A percentile compares a stretch with the other conserved stretches of the same genome.
These are phyloP conservation scores for Meandrina meandrites DNA, from an alignment of 92 coral and sea anemone genomes.

Conservation along the genomic window DNA sequence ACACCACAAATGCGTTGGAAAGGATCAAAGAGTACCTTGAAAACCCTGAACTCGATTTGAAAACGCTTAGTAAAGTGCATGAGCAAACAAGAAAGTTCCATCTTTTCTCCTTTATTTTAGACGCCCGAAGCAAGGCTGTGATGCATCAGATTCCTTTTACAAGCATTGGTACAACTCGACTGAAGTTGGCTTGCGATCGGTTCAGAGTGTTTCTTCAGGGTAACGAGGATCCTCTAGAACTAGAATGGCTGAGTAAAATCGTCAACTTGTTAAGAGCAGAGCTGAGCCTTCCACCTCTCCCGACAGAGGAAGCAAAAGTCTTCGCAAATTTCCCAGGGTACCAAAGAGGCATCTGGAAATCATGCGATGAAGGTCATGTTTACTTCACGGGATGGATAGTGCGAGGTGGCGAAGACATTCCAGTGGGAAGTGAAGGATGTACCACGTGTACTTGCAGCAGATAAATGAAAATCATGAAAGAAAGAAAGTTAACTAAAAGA, in stretches of 20 bases:
- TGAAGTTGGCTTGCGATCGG: not conserved
- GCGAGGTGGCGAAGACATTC: conserved; percentile 10
- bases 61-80: conserved; percentile 1
- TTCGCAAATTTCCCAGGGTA: conserved; percentile 37
- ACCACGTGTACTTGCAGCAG: not conserved
- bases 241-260: not conserved
- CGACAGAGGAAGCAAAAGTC: not conserved
- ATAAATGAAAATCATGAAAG: not conserved
- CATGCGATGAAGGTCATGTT: conserved; percentile 20
- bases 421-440: not conserved
- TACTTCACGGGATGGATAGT: conserved; percentile 2
- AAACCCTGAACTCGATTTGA: conserved; percentile 20
- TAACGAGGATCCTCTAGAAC: not conserved
- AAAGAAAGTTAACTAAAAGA: not conserved
- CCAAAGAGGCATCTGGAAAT: conserved; percentile 22
- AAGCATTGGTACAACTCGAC: not conserved
- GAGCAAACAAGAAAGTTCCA: conserved; percentile 23
- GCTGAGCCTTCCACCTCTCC: not conserved
- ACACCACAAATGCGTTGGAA: not conserved
- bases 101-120: conserved; percentile 12
- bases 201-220: conserved; percentile 12
- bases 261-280: conserved; percentile 16
- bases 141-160: not conserved
- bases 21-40: conserved; percentile 10
- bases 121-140: conserved; percentile 11